Evolutionary conservation across 2,888 invertebrate species (phyloP), one percentile per base, ranked within the genome.

Genomic region (Ormia ochracea): DNA sequence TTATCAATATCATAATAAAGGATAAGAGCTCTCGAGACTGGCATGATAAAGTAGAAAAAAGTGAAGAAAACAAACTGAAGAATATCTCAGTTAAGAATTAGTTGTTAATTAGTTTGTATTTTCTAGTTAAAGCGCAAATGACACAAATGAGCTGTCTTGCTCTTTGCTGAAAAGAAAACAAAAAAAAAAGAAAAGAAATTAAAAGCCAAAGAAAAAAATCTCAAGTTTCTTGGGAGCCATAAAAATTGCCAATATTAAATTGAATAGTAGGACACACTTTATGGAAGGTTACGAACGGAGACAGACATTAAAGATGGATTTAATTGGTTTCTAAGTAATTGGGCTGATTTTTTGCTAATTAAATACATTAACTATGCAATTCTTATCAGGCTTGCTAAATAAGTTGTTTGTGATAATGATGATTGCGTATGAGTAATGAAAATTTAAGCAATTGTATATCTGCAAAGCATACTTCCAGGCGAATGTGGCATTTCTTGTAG

Each of bases 61-160:
- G 1, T 6, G 17, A 1, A 36, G 26, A 17, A 45, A 70, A 56
- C 10, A 65, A 52, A 43, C 66, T 61, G 31, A 21, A 21, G 38
- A 19, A 4, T 61, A 72, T 72, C 61, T 66, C 68, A 61, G 48
- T 48, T 38, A 17, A 61, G 58, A 54, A 66, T 79, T 76, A 76
- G 79, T 79, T 76, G 70, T 79, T 79, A 80, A 80, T 80, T 80
- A 80, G 79, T 76, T 76, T 38, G 33, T 61, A 58, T 41, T 61
- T n/a, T 36, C 31, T 52, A 33, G 54, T 26, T 61, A 75, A 61
- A 70, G 70, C 38, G 59, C 79, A 70, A 75, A 43, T 63, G 63
- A 66, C 70, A 72, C 66, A 72, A 76, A 80, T 66, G 33, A 76
- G 68, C 65, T 61, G 72, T 54, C 54, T 19, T 1, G 17, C 50